Conservation (phyloP, 2,888 invertebrate genomes). For the Hypolimnas misippus region DNA sequence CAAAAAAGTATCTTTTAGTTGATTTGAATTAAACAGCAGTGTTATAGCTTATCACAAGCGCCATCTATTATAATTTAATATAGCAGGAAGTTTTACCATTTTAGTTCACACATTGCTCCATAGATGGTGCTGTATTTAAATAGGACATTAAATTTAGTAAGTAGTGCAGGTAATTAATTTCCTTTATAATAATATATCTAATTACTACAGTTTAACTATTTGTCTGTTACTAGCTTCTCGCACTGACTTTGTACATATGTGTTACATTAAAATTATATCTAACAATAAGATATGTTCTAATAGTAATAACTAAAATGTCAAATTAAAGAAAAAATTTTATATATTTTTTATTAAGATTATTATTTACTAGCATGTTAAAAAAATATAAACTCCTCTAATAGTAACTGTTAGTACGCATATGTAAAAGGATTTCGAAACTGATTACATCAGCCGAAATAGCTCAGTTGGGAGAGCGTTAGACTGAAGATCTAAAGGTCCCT, state of each 20-base stretch:
- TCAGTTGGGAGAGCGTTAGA: no score
- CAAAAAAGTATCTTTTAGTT: neutral
- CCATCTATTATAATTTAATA: constrained; percentile 45
- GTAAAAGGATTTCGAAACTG: constrained; percentile 36
- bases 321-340: no score
- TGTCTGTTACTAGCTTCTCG: no score
- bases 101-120: constrained; percentile 14
- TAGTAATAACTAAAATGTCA: no score
- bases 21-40: neutral
- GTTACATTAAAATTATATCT: no score
- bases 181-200: no score
- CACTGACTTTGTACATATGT: no score
- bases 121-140: constrained; percentile 29
- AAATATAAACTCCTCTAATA: neutral
- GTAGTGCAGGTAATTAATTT: neutral
- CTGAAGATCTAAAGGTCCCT: no score
- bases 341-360: no score
- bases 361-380: no score
- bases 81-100: neutral
- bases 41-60: constrained; percentile 33
- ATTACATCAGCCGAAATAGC: constrained; percentile 82
- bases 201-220: no score
- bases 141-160: neutral
- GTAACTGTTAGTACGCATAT: constrained; percentile 29
- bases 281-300: no score